A percentile compares a stretch with the other conserved stretches of the same genome.
phyloP scores from a whole-genome alignment of 2,113 vertebrate genomes.

The Mesoclemmys tuberculata region DNA sequence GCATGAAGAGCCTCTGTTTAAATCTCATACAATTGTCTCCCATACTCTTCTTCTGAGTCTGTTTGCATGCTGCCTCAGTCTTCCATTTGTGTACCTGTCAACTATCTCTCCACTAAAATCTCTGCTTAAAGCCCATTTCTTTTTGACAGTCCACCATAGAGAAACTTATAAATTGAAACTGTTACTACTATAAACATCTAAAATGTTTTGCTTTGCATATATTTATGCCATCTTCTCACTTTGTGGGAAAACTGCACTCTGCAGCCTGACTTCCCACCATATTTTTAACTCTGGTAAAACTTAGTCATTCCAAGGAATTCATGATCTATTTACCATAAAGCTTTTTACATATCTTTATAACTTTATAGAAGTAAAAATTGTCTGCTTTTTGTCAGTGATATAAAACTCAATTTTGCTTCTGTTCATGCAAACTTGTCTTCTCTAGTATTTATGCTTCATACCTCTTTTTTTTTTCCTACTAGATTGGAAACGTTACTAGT shows the following conservation, averaged over 20 bases:
- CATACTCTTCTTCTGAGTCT: background rate
- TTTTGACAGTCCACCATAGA: background rate
- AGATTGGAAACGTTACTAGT: background rate
- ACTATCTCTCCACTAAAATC: background rate
- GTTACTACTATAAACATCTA: background rate
- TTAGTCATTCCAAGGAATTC: too few species aligned
- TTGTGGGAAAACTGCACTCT: background rate
- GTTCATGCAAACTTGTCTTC: background rate
- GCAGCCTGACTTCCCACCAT: background rate
- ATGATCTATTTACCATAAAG: background rate
- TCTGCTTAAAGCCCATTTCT: background rate
- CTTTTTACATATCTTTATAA: background rate
- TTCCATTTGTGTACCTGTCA: background rate
- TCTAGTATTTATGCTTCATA: background rate
- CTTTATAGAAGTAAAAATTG: background rate
- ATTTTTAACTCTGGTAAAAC: background rate
- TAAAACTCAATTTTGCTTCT: background rate
- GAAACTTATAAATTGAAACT: background rate
- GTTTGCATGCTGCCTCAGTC: accelerated
- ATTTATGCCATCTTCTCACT: background rate
- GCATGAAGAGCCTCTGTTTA: background rate
- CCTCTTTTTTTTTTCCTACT: conserved; percentile 19
- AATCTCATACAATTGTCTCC: background rate
- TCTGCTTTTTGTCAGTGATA: background rate
- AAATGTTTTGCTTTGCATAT: background rate